Evolutionary conservation across 2,113 vertebrate species (phyloP).

Genomic region (Cromileptes altivelis): DNA sequence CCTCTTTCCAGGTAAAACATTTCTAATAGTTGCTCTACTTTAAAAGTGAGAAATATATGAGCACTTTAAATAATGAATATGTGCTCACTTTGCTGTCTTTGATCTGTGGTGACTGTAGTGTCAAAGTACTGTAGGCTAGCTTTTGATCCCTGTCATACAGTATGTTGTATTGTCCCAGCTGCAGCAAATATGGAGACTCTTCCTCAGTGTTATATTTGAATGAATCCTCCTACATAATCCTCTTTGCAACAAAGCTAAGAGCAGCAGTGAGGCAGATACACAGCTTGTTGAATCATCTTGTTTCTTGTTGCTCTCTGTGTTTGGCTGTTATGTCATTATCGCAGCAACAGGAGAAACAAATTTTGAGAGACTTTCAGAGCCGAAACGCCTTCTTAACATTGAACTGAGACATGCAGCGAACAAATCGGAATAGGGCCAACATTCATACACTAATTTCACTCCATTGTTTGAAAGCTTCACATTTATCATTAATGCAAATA

Average conservation of each 20-base stretch:
- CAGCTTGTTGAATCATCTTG: slow-evolving; percentile 15
- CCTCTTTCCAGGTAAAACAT: slow-evolving; percentile 10
- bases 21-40: background rate
- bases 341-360: background rate
- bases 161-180: slow-evolving; percentile 3
- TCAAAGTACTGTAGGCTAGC: background rate
- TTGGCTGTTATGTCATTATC: background rate
- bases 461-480: background rate
- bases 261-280: background rate
- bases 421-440: background rate
- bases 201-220: background rate
- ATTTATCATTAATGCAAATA: slow-evolving; percentile 18
- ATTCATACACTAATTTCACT: slow-evolving; percentile 1
- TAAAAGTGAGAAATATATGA: background rate
- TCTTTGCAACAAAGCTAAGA: slow-evolving; percentile 12
- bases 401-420: background rate
- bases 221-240: background rate
- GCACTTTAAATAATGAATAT: background rate
- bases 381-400: background rate
- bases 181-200: background rate
- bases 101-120: background rate
- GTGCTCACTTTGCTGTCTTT: slow-evolving; percentile 8
- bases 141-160: background rate
- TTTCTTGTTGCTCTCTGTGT: slow-evolving; percentile 9
- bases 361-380: background rate